These are phyloP conservation scores for Diarsia mendica DNA, from an alignment of 2,888 invertebrate genomes.

Conservation along the genomic window DNA sequence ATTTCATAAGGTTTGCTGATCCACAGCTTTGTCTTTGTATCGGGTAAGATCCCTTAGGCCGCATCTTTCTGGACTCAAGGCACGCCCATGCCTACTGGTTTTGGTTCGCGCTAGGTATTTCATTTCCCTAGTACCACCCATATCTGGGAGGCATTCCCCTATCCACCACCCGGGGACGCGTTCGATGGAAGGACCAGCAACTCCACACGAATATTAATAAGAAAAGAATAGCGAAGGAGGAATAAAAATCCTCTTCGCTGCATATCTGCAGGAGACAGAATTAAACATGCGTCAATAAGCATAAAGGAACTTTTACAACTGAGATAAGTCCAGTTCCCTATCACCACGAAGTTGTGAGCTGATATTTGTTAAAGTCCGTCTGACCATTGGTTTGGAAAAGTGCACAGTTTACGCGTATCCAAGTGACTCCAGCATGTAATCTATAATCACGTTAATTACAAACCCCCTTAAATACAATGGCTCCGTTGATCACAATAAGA, in stretches of 20 bases:
- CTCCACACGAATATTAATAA: no score
- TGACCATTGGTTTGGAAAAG: background rate
- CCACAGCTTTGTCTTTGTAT: no score
- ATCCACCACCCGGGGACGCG: no score
- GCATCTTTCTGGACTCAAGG: no score
- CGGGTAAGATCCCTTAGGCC: no score
- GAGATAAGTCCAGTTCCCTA: background rate
- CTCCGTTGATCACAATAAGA: conserved; percentile 25
- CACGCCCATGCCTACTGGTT: no score
- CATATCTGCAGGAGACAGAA: background rate
- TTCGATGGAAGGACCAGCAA: no score
- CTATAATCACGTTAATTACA: conserved; percentile 9
- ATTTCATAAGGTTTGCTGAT: no score
- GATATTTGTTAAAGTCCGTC: background rate
- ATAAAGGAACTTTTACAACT: background rate
- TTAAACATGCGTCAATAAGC: background rate
- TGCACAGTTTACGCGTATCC: background rate
- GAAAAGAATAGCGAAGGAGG: no score
- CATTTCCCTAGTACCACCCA: no score
- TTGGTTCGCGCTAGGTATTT: no score
- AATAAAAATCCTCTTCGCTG: background rate
- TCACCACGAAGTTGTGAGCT: background rate
- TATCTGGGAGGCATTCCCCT: no score
- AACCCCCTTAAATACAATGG: background rate
- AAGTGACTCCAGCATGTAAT: background rate